A percentile compares a stretch with the other conserved stretches of the same genome.
Conservation (phyloP, 2,797 vertebrate genomes). For the Synaphobranchus kaupii region DNA sequence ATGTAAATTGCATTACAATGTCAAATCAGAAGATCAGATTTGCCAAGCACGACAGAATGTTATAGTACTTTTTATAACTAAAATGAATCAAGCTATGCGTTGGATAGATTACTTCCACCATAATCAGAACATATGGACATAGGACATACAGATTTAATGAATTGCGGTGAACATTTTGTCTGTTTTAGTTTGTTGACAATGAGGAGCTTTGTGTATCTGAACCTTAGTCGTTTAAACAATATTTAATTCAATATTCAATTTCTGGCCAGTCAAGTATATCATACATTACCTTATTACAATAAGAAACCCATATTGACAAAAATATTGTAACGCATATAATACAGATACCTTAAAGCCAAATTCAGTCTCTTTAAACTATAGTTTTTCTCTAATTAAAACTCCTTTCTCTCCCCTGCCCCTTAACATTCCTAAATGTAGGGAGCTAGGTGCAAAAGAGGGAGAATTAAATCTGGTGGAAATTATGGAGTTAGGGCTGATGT, state of each 20-base stretch:
- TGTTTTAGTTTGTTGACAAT: too few relatives aligned
- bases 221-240: too few relatives aligned
- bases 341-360: neutral
- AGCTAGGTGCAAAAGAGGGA: neutral
- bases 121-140: too few relatives aligned
- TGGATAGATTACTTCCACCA: too few relatives aligned
- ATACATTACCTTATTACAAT: neutral
- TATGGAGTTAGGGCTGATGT: neutral
- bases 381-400: neutral
- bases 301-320: neutral
- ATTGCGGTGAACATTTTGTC: too few relatives aligned
- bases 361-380: neutral
- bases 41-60: too few relatives aligned
- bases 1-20: too few relatives aligned
- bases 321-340: neutral
- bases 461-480: neutral
- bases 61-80: too few relatives aligned
- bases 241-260: neutral
- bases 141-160: too few relatives aligned
- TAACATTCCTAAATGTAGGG: neutral
- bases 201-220: too few relatives aligned
- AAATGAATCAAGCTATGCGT: too few relatives aligned
- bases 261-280: neutral
- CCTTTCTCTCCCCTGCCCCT: neutral
- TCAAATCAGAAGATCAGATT: too few relatives aligned